Evolutionary conservation across 2,888 invertebrate genomes (phyloP).

Genomic region (Sminthurinus aureus): DNA sequence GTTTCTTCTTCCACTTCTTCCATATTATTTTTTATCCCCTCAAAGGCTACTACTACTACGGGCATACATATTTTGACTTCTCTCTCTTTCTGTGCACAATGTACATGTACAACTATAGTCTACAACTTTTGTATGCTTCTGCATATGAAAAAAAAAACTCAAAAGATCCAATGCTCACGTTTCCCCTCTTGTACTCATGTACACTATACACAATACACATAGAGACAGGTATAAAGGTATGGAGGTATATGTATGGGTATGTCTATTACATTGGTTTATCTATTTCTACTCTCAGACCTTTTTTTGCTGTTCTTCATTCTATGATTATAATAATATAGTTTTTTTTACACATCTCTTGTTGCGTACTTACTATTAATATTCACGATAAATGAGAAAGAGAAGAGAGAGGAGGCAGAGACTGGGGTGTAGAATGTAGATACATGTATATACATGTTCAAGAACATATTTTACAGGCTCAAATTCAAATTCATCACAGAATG

Average conservation of each 20-base stretch:
- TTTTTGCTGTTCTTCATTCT: neutral
- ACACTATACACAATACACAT: neutral
- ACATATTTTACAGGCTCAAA: no score
- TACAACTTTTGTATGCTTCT: neutral
- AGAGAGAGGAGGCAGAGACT: no score
- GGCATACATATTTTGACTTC: neutral
- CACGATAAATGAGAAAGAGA: no score
- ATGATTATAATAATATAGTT: no score
- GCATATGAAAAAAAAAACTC: no score
- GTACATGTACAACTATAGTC: neutral
- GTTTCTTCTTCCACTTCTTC: no score
- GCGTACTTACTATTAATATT: no score
- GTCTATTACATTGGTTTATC: neutral
- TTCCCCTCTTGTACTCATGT: neutral
- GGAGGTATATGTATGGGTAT: no score
- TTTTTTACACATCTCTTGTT: neutral
- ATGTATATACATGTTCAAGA: no score
- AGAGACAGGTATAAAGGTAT: neutral
- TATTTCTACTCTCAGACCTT: neutral
- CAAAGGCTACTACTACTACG: neutral
- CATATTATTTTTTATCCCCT: no score
- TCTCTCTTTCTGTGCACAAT: neutral
- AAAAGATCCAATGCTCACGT: neutral
- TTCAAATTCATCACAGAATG: no score
- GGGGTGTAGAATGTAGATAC: no score